These are phyloP conservation scores for Odontesthes bonariensis DNA, from an alignment of 2,113 vertebrate genomes.

Conservation along the genomic window DNA sequence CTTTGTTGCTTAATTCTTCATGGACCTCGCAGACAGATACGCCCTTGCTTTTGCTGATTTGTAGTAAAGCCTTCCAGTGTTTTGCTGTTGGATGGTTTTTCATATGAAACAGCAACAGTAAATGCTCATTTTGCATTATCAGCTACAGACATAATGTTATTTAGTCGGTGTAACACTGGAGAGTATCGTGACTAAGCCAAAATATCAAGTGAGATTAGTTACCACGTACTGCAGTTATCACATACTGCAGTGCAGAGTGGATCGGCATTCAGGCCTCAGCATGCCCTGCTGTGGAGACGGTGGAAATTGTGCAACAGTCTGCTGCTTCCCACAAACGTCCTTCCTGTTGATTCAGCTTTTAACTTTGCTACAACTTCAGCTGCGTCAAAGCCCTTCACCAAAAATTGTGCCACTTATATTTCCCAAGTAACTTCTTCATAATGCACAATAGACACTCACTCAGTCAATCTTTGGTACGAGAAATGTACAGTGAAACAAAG, in stretches of 20 bases:
- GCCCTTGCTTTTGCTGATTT: not conserved
- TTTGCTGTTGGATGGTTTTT: not conserved
- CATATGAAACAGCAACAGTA: constrained; percentile 22
- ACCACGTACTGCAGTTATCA: constrained; percentile 13
- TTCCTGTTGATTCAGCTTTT: constrained; percentile 25
- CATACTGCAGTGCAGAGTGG: constrained; percentile 4
- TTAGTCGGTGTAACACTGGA: not conserved
- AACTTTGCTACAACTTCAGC: constrained; percentile 16
- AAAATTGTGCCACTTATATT: not conserved
- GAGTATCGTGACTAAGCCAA: constrained; percentile 1
- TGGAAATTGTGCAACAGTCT: constrained; percentile 6
- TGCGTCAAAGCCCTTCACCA: constrained; percentile 17
- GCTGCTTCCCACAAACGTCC: not conserved
- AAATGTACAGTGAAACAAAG: constrained; percentile 5
- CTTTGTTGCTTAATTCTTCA: not conserved
- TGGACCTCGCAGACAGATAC: no score
- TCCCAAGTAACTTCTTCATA: not conserved
- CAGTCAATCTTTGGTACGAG: not conserved
- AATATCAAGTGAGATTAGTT: not conserved
- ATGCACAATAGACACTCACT: constrained; percentile 4
- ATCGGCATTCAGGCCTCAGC: constrained; percentile 33
- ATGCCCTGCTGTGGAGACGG: constrained; percentile 6
- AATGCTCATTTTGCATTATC: not conserved
- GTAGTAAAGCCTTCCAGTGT: not conserved
- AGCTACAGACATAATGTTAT: not conserved